Evolutionary conservation across 2,888 invertebrate species (phyloP).

Genomic region (Orchesella flavescens): DNA sequence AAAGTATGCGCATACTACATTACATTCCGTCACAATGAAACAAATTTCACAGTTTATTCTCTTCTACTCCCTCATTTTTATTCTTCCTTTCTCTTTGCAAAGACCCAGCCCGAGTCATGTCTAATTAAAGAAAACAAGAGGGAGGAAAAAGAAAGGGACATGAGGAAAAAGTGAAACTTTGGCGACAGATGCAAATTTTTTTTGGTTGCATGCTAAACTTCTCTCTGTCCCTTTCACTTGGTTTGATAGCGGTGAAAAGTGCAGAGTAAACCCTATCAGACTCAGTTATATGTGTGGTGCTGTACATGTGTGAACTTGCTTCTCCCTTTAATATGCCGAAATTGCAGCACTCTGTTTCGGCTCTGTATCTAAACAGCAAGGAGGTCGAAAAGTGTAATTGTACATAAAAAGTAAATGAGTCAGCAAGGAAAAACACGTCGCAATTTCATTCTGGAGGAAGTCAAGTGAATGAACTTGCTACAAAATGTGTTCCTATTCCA

Average conservation of each 20-base stretch:
- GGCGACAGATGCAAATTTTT: constrained; percentile 59
- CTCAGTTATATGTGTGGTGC: constrained; percentile 27
- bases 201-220: not conserved
- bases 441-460: too few species aligned
- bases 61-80: not conserved
- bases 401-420: too few species aligned
- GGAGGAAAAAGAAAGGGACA: not conserved
- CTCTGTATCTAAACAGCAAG: not conserved
- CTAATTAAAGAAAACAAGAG: not conserved
- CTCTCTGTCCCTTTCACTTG: constrained; percentile 17
- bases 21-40: not conserved
- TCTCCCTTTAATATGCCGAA: constrained; percentile 49
- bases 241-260: not conserved
- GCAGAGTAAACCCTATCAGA: not conserved
- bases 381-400: too few species aligned
- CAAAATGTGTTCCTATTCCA: too few species aligned
- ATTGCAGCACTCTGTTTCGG: constrained; percentile 11
- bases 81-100: not conserved
- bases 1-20: not conserved
- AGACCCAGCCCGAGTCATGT: constrained; percentile 9
- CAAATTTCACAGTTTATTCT: constrained; percentile 1
- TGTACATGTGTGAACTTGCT: constrained; percentile 5
- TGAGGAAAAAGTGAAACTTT: constrained; percentile 59
- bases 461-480: too few species aligned
- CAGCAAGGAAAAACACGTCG: too few species aligned